Evolutionary conservation across 2,888 invertebrate species (phyloP).

Genomic region (Galeopsomyia nigrocyanea): DNA sequence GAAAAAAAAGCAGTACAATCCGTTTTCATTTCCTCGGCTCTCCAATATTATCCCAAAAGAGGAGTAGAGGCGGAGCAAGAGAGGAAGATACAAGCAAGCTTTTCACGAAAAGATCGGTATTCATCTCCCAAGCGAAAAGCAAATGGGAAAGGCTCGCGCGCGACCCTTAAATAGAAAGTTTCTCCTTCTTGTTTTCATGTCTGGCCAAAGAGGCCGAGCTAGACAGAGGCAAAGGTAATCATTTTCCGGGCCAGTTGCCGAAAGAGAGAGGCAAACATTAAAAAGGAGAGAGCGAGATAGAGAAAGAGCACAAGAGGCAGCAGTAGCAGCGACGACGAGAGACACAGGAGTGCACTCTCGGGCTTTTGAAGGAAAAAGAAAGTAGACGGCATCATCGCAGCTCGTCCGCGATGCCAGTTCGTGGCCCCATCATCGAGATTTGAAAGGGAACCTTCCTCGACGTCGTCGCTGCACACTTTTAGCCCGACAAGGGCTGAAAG

Average conservation of each 20-base stretch:
- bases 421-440: constrained; percentile 20
- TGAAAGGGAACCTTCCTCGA: constrained; percentile 27
- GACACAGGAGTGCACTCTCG: constrained; percentile 50
- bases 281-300: constrained; percentile 47
- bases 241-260: constrained; percentile 41
- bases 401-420: constrained; percentile 12
- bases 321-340: background rate
- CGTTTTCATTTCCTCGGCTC: constrained; percentile 42
- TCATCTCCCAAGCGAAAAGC: constrained; percentile 19
- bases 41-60: constrained; percentile 7
- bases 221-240: constrained; percentile 49
- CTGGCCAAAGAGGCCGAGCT: constrained; percentile 48
- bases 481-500: constrained; percentile 3
- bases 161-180: constrained; percentile 47
- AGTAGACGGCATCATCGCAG: constrained; percentile 2
- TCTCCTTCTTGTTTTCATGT: constrained; percentile 48
- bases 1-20: constrained; percentile 1
- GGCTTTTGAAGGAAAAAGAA: constrained; percentile 39
- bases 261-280: constrained; percentile 43
- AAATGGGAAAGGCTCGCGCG: constrained; percentile 32
- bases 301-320: background rate
- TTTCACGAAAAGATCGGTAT: constrained; percentile 25
- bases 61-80: constrained; percentile 7
- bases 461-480: background rate
- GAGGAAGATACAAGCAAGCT: constrained; percentile 1